Evolutionary conservation across 92 coral and sea anemone genomes (phyloP).

Genomic region (Metridium senile): DNA sequence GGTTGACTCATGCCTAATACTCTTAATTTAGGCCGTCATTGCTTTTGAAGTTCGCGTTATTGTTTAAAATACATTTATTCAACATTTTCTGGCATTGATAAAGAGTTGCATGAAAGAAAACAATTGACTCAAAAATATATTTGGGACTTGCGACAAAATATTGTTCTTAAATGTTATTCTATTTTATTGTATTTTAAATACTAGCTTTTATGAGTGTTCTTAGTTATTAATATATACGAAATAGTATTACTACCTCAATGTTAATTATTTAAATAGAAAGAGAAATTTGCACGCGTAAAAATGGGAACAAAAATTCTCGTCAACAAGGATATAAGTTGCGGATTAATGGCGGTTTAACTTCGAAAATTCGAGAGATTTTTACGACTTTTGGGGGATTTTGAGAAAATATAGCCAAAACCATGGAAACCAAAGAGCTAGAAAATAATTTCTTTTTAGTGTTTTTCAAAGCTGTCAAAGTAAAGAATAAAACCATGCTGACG

Average conservation of each 20-base stretch:
- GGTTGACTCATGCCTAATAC: constrained; percentile 1
- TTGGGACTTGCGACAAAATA: not conserved
- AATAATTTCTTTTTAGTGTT: constrained; percentile 35
- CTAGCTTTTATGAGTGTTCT: not conserved
- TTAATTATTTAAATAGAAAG: constrained; percentile 14
- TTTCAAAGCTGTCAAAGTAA: constrained; percentile 34
- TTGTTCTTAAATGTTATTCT: not conserved
- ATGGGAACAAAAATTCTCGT: not conserved
- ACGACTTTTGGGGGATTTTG: not conserved
- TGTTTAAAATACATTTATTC: constrained; percentile 3
- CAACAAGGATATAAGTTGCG: not conserved
- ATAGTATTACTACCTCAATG: not conserved
- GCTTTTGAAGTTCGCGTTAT: constrained; percentile 4
- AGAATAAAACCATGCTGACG: not conserved
- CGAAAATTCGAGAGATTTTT: not conserved
- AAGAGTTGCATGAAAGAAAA: too few relatives aligned
- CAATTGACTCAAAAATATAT: not conserved
- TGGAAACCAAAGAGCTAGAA: constrained; percentile 29
- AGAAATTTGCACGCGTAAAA: not conserved
- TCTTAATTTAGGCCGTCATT: constrained; percentile 9
- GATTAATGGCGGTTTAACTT: constrained; percentile 2
- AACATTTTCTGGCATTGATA: not conserved
- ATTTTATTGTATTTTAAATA: not conserved
- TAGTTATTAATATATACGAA: not conserved
- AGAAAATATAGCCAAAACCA: constrained; percentile 18